Evolutionary conservation across 2,797 vertebrate genomes (phyloP).

Genomic region (Menidia menidia): DNA sequence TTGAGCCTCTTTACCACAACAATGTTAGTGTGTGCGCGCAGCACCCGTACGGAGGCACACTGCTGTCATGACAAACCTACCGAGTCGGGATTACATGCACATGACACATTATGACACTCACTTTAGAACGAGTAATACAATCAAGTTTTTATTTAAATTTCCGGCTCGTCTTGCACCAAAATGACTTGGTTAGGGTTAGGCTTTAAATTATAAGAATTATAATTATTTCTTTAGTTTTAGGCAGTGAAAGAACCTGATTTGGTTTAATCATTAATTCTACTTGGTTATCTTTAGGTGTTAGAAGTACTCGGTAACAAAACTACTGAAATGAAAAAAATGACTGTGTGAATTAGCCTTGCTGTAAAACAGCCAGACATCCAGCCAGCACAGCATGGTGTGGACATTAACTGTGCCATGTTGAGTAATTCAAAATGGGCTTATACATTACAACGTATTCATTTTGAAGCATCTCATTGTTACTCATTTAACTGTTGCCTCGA

Average conservation of each 20-base stretch:
- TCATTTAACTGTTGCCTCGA: not conserved
- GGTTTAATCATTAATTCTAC: not conserved
- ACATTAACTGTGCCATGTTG: not conserved
- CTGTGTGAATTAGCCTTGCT: no score
- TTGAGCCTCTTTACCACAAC: conserved; percentile 28
- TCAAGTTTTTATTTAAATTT: not conserved
- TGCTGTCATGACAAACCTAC: no score
- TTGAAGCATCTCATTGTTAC: no score
- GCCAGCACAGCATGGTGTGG: not conserved
- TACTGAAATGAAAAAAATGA: no score
- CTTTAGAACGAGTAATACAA: no score
- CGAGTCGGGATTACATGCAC: no score
- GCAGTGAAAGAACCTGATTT: not conserved
- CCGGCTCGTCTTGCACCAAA: not conserved
- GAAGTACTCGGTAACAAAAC: not conserved
- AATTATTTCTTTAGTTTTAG: not conserved
- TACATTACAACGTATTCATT: not conserved
- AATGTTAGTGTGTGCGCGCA: not conserved
- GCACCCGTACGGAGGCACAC: not conserved
- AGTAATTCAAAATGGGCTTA: not conserved
- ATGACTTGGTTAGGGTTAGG: not conserved
- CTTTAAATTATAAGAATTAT: not conserved
- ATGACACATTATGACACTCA: no score
- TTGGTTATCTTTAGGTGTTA: not conserved
- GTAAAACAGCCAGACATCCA: not conserved